Base-by-base conservation (phyloP, 2,113 vertebrate species). In the Cynoglossus semilaevis region DNA sequence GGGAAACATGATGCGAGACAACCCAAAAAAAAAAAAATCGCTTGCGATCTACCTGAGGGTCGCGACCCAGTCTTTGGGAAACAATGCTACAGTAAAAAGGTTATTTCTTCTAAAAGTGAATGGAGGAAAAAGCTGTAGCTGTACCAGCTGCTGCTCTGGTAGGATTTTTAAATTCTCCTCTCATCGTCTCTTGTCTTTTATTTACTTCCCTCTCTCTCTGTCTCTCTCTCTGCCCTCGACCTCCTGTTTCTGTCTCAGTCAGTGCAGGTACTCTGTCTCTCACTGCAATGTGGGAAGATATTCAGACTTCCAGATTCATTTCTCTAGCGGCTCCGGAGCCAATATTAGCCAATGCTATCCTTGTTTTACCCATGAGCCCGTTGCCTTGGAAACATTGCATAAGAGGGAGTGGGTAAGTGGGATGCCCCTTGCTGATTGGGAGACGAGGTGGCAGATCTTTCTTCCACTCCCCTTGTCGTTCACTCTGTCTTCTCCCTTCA, bases 331-430 rank as follows among this genome's bases (percentile, higher is more conserved):
- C 83, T 87, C 78, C 51, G 70, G 82, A 89, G 87, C 88, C 89
- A 91, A 90, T 87, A 90, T 90, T 90, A 90, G 88, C 88, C 82
- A 29, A 81, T 67, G 78, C 77, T 51, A 79, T 85, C 80, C 80
- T 89, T 88, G 86, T 88, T 88, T 89, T 88, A 87, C 89, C 89
- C 88, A 81, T 80, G 89, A 89, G 87, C 80, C 72, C 59, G 89
- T 92, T 92, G 88, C 89, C 89, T 81, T 83, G 89, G 90, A 84
- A 90, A 91, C 89, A 17, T 89, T 91, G 87, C 85, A 88, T 91
- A 90, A 92, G 88, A 83, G 83, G 86, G 84, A 84, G 78, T 76
- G 77, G 82, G 70, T 80, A 86, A 74, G 83, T 53, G 77, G 75
- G 82, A 84, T 87, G 81, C 87, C 89, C 86, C 83, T 82, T 83